Conservation (phyloP, 2,797 vertebrate genomes). For the Monodelphis domestica region DNA sequence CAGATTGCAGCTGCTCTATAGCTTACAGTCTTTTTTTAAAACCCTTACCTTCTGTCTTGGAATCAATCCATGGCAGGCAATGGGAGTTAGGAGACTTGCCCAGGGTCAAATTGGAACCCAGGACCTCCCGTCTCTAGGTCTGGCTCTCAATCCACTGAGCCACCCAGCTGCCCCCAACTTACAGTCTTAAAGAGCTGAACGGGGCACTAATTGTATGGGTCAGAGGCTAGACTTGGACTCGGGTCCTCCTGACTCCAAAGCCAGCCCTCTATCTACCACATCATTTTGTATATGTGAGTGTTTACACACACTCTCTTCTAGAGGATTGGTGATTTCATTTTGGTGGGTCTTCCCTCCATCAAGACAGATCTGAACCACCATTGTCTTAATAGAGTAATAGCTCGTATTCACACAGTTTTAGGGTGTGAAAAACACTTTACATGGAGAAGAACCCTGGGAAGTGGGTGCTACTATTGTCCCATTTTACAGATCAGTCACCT, state of each 20-base stretch:
- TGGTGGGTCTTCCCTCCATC: neutral
- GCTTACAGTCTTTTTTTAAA: neutral
- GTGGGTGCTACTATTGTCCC: neutral
- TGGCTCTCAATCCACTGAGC: no score
- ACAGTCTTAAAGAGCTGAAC: neutral
- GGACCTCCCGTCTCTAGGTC: no score
- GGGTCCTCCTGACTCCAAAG: neutral
- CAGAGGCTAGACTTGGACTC: neutral
- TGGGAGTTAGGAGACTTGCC: no score
- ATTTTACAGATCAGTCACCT: neutral
- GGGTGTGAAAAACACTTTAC: neutral
- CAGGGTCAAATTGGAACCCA: no score
- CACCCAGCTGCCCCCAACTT: no score
- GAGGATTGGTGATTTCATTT: neutral
- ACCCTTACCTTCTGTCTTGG: no score
- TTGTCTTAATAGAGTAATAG: neutral
- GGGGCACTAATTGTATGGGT: neutral
- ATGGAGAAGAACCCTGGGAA: neutral
- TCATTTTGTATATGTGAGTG: neutral
- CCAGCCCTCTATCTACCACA: neutral
- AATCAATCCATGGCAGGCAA: no score
- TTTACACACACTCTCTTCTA: neutral
- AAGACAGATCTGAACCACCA: neutral
- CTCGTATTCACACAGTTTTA: neutral
- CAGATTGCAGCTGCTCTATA: neutral